These are phyloP conservation scores for Meloidogyne chitwoodi DNA, from an alignment of 1,140 invertebrate genomes.

Conservation along the genomic window DNA sequence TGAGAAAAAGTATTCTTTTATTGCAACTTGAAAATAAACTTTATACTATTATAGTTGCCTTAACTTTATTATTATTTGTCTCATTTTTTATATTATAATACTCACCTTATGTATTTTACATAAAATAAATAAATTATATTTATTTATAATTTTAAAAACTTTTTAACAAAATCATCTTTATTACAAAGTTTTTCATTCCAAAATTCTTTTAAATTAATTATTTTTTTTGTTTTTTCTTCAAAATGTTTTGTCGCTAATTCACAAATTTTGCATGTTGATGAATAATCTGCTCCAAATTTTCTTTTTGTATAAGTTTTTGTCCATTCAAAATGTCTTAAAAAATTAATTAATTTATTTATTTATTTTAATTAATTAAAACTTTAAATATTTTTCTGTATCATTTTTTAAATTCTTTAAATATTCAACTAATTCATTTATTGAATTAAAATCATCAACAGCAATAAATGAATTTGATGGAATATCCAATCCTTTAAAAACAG, in stretches of 20 bases:
- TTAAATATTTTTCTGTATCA: constrained; percentile 9
- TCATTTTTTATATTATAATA: too few species aligned
- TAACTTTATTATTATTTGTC: too few species aligned
- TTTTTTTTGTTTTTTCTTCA: neutral
- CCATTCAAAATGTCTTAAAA: constrained; percentile 10
- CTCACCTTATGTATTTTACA: too few species aligned
- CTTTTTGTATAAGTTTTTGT: constrained; percentile 12
- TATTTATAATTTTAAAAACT: too few species aligned
- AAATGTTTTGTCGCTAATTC: neutral
- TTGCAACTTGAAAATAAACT: too few species aligned
- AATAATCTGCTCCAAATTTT: neutral
- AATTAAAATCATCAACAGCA: constrained; percentile 20
- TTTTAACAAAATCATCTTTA: neutral
- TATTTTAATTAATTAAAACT: neutral
- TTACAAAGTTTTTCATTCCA: neutral
- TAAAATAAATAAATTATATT: too few species aligned
- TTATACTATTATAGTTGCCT: too few species aligned
- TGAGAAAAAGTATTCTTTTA: too few species aligned
- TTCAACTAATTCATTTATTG: constrained; percentile 9
- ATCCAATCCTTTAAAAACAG: constrained; percentile 4
- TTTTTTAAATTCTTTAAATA: constrained; percentile 3
- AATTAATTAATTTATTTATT: too few species aligned
- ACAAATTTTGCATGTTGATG: neutral
- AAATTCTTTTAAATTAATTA: neutral
- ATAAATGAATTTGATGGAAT: constrained; percentile 23